Conservation (phyloP, 2,113 vertebrate genomes). For the Natator depressus region DNA sequence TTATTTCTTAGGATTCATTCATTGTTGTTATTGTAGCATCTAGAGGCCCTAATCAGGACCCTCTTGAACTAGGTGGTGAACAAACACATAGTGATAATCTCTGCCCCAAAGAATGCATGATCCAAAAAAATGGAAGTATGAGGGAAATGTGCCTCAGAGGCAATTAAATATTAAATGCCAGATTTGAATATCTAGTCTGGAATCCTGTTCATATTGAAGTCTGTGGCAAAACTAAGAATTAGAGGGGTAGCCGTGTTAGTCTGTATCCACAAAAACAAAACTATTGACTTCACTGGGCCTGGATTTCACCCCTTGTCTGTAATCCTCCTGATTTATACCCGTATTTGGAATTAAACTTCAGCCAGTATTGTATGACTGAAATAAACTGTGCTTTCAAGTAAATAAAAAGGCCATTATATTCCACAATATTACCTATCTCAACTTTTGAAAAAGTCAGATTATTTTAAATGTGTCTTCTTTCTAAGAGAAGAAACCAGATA, state of each 20-base stretch:
- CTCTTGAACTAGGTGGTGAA: background rate
- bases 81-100: background rate
- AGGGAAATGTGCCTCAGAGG: no score
- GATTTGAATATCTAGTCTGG: background rate
- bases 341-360: background rate
- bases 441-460: background rate
- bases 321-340: rapidly evolving
- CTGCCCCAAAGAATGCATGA: background rate
- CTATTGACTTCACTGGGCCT: background rate
- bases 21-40: background rate
- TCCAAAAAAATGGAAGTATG: background rate
- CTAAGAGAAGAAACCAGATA: background rate
- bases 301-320: background rate
- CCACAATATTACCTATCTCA: background rate
- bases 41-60: background rate
- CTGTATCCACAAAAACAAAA: no score
- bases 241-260: no score
- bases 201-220: background rate
- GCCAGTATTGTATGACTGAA: background rate
- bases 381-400: background rate
- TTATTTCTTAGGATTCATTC: background rate
- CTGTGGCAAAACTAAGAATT: no score
- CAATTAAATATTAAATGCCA: background rate
- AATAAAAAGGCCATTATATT: rapidly evolving
- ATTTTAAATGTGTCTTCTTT: background rate